Percentiles rank a stretch among this genome's conserved stretches.
Conservation (phyloP, 2,797 vertebrate genomes). For the Meda fulgida region DNA sequence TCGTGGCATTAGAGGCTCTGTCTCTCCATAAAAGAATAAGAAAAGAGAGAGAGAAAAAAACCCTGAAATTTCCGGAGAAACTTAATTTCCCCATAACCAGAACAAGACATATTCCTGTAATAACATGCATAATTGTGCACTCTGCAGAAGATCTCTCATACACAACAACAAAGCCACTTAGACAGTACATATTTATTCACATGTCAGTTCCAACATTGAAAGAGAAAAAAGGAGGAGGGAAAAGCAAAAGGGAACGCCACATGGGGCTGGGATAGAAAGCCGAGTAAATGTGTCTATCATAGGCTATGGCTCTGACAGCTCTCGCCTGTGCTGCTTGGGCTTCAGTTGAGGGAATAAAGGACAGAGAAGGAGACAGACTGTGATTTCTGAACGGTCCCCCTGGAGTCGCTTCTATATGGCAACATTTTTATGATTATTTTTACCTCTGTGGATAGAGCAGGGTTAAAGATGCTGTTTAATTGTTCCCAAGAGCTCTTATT, state of each 20-base stretch:
- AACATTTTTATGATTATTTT: conserved; percentile 81
- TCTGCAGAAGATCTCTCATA: conserved; percentile 78
- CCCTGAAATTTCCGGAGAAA: conserved; percentile 80
- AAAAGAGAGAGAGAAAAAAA: conserved; percentile 73
- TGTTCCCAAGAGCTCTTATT: conserved; percentile 90
- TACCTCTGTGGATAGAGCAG: conserved; percentile 80
- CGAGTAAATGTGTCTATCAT: conserved; percentile 78
- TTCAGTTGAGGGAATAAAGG: conserved; percentile 76
- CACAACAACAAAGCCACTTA: conserved; percentile 81
- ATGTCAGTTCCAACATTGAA: conserved; percentile 75
- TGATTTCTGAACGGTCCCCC: conserved; percentile 78
- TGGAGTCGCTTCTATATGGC: conserved; percentile 80
- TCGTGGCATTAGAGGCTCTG: conserved; percentile 73
- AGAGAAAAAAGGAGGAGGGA: conserved; percentile 55
- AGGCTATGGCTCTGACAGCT: conserved; percentile 73
- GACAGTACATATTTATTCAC: conserved; percentile 82
- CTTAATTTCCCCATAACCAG: conserved; percentile 82
- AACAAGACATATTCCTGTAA: conserved; percentile 84
- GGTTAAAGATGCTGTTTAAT: conserved; percentile 91
- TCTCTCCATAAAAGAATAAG: conserved; percentile 14
- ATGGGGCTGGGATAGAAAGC: conserved; percentile 73
- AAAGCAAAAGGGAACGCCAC: conserved; percentile 69
- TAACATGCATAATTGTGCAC: conserved; percentile 78
- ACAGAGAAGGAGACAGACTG: conserved; percentile 70
- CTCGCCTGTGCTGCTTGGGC: conserved; percentile 63